Percentiles rank a stretch among this genome's conserved stretches.
Conservation (phyloP, 2,888 invertebrate species). For the Rotaria socialis region DNA sequence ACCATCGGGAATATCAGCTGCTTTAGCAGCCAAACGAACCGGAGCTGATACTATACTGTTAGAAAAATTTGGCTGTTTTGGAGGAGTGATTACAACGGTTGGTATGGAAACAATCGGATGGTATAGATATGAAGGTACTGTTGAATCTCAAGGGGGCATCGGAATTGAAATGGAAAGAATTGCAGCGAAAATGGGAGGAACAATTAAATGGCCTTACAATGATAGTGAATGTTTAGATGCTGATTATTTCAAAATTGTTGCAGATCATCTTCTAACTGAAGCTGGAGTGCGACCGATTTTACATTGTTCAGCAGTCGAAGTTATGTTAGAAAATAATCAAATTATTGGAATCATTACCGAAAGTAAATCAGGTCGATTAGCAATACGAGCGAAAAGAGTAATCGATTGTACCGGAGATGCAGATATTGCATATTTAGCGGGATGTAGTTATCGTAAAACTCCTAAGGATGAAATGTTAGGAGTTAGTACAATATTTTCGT, state of each 20-base stretch:
- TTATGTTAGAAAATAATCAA: not conserved
- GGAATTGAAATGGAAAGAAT: constrained; percentile 6
- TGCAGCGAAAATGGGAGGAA: not conserved
- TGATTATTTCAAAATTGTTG: constrained; percentile 11
- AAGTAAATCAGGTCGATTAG: constrained; percentile 17
- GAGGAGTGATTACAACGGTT: not conserved
- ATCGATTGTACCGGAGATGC: constrained; percentile 14
- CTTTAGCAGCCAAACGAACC: not conserved
- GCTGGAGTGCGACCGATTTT: not conserved
- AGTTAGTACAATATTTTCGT: not conserved
- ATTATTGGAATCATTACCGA: not conserved
- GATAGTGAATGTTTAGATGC: constrained; percentile 26
- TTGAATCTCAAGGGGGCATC: constrained; percentile 5
- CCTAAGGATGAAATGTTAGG: constrained; percentile 27
- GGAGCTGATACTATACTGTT: not conserved
- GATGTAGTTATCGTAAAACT: not conserved
- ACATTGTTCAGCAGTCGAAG: not conserved
- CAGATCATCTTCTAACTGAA: not conserved
- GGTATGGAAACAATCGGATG: not conserved
- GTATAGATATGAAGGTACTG: constrained; percentile 13
- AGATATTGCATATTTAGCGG: not conserved
- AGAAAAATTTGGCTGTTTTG: not conserved
- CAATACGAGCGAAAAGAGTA: not conserved
- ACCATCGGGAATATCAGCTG: not conserved
- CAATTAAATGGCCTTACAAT: constrained; percentile 1